phyloP scores from a whole-genome alignment of 2,797 vertebrate species.

The Furcifer pardalis region DNA sequence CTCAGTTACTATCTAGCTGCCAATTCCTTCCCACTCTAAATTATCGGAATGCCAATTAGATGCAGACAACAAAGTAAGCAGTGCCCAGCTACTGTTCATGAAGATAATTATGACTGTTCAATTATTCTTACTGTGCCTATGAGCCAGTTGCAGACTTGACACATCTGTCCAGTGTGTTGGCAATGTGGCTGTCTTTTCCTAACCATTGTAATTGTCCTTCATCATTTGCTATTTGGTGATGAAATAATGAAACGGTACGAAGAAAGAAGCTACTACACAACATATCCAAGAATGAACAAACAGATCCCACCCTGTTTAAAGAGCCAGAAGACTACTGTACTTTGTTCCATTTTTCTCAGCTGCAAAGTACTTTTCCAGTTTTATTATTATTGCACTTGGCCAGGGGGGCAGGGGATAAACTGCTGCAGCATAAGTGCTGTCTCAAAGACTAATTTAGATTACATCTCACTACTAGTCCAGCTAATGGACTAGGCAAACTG shows the following conservation, averaged over 20 bases:
- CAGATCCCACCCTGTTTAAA: background rate
- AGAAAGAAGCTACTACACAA: background rate
- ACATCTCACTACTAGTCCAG: no score
- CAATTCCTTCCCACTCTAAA: slow-evolving; percentile 5
- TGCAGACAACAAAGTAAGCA: background rate
- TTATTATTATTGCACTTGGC: background rate
- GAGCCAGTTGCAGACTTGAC: background rate
- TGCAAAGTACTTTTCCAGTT: background rate
- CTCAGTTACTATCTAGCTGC: slow-evolving; percentile 1
- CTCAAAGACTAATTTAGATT: no score
- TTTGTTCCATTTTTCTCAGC: background rate
- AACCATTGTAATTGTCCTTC: no score
- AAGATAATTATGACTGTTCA: background rate
- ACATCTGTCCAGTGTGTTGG: background rate
- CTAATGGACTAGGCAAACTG: no score
- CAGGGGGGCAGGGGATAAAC: no score
- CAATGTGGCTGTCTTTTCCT: background rate
- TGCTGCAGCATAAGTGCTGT: no score
- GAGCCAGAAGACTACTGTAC: no score
- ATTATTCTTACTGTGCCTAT: background rate
- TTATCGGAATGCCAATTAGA: slow-evolving; percentile 23
- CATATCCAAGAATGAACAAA: background rate
- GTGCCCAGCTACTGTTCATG: background rate
- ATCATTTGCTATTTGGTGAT: background rate
- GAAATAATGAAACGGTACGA: background rate